Conservation (phyloP, 2,797 vertebrate genomes). For the Graptemys geographica region DNA sequence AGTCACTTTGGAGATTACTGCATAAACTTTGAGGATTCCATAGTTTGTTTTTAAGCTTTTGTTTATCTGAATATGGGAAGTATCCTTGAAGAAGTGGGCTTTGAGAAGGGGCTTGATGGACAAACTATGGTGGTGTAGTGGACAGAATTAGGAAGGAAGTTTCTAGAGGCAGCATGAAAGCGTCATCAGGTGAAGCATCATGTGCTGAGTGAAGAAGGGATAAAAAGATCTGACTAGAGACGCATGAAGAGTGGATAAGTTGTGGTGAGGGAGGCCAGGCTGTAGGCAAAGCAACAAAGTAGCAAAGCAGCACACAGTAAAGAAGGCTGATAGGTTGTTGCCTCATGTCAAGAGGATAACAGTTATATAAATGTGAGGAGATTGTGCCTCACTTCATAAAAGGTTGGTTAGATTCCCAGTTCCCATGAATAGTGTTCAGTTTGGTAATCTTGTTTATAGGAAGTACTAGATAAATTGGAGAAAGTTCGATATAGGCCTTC, state of each 20-base stretch:
- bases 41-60: not conserved
- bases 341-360: not conserved
- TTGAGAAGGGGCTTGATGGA: fast-evolving
- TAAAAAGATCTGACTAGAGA: not conserved
- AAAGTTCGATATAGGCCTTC: not conserved
- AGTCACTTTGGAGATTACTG: not conserved
- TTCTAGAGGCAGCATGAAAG: not conserved
- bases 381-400: not conserved
- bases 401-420: not conserved
- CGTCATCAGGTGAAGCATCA: not conserved
- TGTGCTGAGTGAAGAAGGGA: not conserved
- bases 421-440: not conserved
- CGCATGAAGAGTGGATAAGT: not conserved
- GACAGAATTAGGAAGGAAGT: not conserved
- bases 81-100: not conserved
- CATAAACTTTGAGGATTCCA: not conserved
- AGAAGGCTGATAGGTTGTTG: not conserved
- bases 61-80: not conserved
- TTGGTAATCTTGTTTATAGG: not conserved
- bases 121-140: fast-evolving
- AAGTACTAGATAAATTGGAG: not conserved
- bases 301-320: not conserved
- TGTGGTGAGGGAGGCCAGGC: not conserved
- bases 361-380: not conserved
- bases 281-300: not conserved